These are phyloP conservation scores for Dysidea cf. avara DNA, from an alignment of 37 sponge, comb jelly and placozoan genomes.

Conservation along the genomic window DNA sequence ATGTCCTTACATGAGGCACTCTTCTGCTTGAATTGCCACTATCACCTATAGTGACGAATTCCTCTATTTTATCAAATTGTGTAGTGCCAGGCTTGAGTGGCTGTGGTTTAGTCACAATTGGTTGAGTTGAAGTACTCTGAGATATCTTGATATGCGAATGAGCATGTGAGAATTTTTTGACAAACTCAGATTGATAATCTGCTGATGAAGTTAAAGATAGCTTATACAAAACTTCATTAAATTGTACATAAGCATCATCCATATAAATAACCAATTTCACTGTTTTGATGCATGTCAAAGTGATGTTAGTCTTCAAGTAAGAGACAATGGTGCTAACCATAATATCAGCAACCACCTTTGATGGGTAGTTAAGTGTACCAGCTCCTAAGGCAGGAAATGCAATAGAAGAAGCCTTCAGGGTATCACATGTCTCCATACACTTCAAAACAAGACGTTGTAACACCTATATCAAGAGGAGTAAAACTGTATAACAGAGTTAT, in stretches of 20 bases:
- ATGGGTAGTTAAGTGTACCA: slow-evolving; percentile 46
- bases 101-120: no score
- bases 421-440: slow-evolving; percentile 31
- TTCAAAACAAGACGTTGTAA: slow-evolving; percentile 18
- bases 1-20: no score
- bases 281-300: neutral
- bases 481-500: no score
- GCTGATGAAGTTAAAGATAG: no score
- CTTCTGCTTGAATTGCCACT: no score
- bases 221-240: slow-evolving; percentile 1
- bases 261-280: slow-evolving; percentile 50
- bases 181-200: no score
- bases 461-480: slow-evolving; percentile 8
- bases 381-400: slow-evolving; percentile 70
- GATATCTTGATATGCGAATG: no score
- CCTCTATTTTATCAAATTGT: no score
- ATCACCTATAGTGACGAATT: no score
- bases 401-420: slow-evolving; percentile 13
- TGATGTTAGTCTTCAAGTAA: neutral
- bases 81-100: no score
- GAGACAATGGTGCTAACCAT: slow-evolving; percentile 19
- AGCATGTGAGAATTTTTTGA: no score
- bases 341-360: slow-evolving; percentile 24
- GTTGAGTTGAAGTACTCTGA: no score
- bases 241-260: slow-evolving; percentile 14